phyloP scores from a whole-genome alignment of 2,888 invertebrate species.

The Neoaliturus tenellus region DNA sequence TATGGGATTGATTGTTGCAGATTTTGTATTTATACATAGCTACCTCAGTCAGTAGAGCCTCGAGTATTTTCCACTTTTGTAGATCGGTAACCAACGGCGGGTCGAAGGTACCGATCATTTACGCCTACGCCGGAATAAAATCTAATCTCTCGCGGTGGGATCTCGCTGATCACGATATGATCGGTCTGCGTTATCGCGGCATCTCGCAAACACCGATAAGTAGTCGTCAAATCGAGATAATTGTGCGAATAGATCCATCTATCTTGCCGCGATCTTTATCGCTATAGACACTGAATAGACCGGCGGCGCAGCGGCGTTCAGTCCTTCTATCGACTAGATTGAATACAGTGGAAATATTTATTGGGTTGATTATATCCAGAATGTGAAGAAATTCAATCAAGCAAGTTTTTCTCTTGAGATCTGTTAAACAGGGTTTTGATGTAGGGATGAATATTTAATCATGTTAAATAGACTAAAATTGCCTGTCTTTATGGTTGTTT shows the following conservation, averaged over 20 bases:
- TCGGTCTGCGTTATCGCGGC: neutral
- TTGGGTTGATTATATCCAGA: no score
- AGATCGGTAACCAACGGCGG: neutral
- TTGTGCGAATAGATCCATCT: conserved; percentile 5
- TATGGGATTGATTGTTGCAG: no score
- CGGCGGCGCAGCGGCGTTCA: neutral
- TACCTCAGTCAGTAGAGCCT: no score
- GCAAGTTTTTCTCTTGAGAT: no score
- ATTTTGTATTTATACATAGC: no score
- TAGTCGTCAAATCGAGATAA: conserved; percentile 24
- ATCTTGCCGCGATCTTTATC: neutral
- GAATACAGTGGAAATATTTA: neutral
- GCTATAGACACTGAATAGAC: neutral
- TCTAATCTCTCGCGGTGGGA: neutral
- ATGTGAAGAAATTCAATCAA: no score
- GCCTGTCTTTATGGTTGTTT: no score
- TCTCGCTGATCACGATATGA: neutral
- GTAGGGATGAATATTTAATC: no score
- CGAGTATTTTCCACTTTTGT: no score
- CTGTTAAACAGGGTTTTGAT: no score
- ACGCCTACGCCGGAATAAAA: conserved; percentile 17
- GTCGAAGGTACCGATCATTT: neutral
- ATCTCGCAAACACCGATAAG: neutral
- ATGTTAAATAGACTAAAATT: no score
- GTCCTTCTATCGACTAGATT: neutral